Conservation (phyloP, 2,113 vertebrate species). For the Rhinoptilus africanus region DNA sequence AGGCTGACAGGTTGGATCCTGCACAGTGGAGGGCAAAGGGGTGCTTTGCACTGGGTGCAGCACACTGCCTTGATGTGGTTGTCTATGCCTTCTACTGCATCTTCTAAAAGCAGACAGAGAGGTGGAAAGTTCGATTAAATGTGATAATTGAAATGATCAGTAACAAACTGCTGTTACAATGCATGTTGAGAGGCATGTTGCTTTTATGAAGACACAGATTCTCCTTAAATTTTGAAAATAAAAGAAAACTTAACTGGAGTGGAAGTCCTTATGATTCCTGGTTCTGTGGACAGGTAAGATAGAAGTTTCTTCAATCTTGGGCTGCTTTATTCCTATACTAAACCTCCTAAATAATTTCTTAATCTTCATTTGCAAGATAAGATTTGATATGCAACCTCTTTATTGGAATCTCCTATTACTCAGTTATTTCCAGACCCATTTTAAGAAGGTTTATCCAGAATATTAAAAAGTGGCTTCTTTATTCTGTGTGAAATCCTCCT, state of each 20-base stretch:
- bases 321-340: neutral
- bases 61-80: neutral
- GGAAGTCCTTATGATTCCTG: neutral
- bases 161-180: neutral
- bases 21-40: fast-evolving
- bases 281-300: neutral
- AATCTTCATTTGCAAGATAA: neutral
- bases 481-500: neutral
- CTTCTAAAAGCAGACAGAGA: neutral
- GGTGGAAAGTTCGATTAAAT: neutral
- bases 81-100: too few species aligned
- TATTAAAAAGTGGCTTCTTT: neutral
- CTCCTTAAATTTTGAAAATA: neutral
- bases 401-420: neutral
- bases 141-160: neutral
- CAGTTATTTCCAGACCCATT: neutral
- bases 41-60: neutral
- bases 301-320: neutral
- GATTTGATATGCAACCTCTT: neutral
- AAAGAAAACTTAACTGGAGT: neutral
- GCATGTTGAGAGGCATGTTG: neutral
- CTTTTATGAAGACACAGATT: neutral
- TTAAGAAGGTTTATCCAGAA: neutral
- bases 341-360: neutral
- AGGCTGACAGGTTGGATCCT: neutral